A percentile compares a stretch with the other conserved stretches of the same genome.
Conservation (phyloP, 2,888 invertebrate species). For the Machimus atricapillus region DNA sequence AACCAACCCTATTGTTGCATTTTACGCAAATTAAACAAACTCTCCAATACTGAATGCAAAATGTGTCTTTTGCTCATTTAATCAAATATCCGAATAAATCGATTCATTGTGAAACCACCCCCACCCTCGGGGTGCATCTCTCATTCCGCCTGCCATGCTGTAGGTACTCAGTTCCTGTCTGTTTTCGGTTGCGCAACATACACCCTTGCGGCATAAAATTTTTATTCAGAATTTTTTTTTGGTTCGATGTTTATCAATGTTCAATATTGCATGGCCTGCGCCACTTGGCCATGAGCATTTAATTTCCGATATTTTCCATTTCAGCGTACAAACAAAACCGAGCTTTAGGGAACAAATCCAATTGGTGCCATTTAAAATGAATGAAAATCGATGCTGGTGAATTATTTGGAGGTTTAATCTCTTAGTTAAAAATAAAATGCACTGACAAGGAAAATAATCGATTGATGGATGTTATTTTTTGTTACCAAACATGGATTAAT, state of each 20-base stretch:
- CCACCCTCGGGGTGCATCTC: neutral
- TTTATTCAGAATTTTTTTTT: neutral
- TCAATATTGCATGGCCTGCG: neutral
- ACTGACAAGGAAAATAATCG: neutral
- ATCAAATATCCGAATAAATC: neutral
- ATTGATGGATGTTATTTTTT: neutral
- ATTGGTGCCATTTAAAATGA: neutral
- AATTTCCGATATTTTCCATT: neutral
- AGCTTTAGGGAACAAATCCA: neutral
- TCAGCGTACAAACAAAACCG: neutral
- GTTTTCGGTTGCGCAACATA: neutral
- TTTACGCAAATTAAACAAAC: neutral
- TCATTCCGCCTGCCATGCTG: neutral
- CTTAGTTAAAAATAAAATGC: neutral
- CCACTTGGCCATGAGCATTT: neutral
- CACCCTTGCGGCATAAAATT: neutral
- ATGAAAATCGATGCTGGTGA: neutral
- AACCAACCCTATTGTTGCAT: neutral
- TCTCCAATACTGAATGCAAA: neutral
- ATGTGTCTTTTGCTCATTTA: neutral
- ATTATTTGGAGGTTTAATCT: neutral
- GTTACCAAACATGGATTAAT: neutral
- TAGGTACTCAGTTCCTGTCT: neutral
- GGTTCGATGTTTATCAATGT: neutral
- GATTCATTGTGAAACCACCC: neutral